Conservation (phyloP, 1,140 invertebrate genomes). For the Drosophila pseudoobscura region DNA sequence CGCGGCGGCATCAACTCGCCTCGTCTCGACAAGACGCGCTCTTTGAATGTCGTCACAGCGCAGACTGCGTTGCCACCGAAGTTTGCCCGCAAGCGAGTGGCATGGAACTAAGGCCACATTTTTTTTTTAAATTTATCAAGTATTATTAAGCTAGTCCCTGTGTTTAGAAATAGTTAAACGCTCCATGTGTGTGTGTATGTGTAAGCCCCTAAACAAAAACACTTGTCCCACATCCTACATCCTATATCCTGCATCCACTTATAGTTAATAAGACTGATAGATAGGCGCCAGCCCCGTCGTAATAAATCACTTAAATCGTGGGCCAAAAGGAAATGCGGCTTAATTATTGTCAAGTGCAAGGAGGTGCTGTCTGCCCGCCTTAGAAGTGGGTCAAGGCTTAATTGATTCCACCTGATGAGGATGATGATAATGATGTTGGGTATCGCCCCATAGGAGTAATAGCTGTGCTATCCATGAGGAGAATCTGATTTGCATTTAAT, state of each 20-base stretch:
- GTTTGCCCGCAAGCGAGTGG: conserved; percentile 76
- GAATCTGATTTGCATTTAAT: conserved; percentile 23
- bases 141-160: conserved; percentile 47
- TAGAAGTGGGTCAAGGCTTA: background rate
- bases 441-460: too few relatives aligned
- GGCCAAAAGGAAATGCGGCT: conserved; percentile 21
- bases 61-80: conserved; percentile 62
- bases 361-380: too few relatives aligned
- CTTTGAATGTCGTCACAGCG: conserved; percentile 65
- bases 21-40: conserved; percentile 56
- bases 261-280: conserved; percentile 44
- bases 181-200: background rate
- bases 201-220: background rate
- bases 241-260: conserved; percentile 14
- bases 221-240: background rate
- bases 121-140: conserved; percentile 51
- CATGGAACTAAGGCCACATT: conserved; percentile 57
- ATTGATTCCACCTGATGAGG: too few relatives aligned
- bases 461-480: too few relatives aligned
- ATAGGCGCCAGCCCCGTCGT: conserved; percentile 27
- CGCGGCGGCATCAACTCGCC: conserved; percentile 46
- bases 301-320: conserved; percentile 53
- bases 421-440: too few relatives aligned
- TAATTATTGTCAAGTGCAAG: conserved; percentile 39
- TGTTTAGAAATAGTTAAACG: conserved; percentile 39